phyloP scores from a whole-genome alignment of 2,888 invertebrate genomes.

The Zaprionus bogoriensis region DNA sequence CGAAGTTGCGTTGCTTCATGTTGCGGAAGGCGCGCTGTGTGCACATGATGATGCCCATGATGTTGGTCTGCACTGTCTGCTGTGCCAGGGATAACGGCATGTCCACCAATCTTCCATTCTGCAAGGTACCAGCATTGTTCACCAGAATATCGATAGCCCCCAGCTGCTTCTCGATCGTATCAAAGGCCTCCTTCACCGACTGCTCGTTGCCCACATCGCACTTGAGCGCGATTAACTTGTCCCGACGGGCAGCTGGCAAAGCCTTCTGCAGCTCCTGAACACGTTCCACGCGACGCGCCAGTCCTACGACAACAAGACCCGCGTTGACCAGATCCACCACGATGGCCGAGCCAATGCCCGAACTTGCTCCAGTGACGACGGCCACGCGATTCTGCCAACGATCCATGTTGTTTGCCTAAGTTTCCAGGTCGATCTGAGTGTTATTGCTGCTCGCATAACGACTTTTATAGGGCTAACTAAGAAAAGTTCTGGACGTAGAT shows the following conservation, averaged over 20 bases:
- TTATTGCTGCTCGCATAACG: background rate
- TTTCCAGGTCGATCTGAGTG: background rate
- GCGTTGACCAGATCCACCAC: slow-evolving; percentile 82
- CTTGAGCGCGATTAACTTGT: slow-evolving; percentile 54
- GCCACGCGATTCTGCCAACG: slow-evolving; percentile 86
- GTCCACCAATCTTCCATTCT: slow-evolving; percentile 58
- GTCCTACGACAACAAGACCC: slow-evolving; percentile 85
- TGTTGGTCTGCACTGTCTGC: slow-evolving; percentile 83
- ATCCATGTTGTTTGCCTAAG: slow-evolving; percentile 82
- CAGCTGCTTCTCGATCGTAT: slow-evolving; percentile 83
- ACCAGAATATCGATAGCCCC: slow-evolving; percentile 85
- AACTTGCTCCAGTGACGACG: slow-evolving; percentile 86
- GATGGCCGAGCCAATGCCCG: slow-evolving; percentile 85
- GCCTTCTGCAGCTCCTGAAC: slow-evolving; percentile 77
- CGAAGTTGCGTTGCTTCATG: slow-evolving; percentile 83
- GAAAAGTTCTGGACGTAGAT: background rate
- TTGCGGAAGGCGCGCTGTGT: slow-evolving; percentile 83
- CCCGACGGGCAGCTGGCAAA: slow-evolving; percentile 62
- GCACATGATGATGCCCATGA: slow-evolving; percentile 83
- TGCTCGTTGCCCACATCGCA: slow-evolving; percentile 85
- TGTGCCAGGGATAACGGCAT: slow-evolving; percentile 51
- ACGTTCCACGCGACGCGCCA: slow-evolving; percentile 84
- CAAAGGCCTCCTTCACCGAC: slow-evolving; percentile 84
- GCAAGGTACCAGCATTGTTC: slow-evolving; percentile 85
- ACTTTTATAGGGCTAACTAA: slow-evolving; percentile 4